Conservation (phyloP, 2,797 vertebrate genomes). For the Tachyglossus aculeatus region DNA sequence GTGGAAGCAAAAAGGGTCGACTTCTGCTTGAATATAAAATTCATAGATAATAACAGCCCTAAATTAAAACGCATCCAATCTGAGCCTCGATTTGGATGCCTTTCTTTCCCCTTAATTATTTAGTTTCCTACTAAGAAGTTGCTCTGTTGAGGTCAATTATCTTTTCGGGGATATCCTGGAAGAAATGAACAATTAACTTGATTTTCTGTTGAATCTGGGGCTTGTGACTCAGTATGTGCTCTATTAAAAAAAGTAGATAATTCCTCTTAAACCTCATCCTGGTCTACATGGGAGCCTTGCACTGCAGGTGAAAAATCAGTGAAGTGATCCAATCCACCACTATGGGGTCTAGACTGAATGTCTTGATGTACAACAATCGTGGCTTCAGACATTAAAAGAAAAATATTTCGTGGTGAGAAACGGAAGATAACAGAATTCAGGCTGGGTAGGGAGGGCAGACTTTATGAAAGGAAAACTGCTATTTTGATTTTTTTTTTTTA, state of each 20-base stretch:
- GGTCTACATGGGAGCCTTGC: conserved; percentile 62
- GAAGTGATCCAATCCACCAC: conserved; percentile 58
- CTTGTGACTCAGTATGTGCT: conserved; percentile 73
- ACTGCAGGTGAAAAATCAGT: conserved; percentile 65
- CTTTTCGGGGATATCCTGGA: conserved; percentile 76
- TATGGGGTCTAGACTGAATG: conserved; percentile 31
- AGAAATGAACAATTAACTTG: conserved; percentile 79
- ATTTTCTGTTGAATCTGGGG: conserved; percentile 80
- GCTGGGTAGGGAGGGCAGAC: conserved; percentile 38
- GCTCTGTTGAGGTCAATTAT: conserved; percentile 71
- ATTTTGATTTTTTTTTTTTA: conserved; percentile 51
- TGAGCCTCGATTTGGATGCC: conserved; percentile 58
- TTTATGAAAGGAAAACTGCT: conserved; percentile 53
- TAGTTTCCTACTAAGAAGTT: conserved; percentile 72
- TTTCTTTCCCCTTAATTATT: conserved; percentile 73
- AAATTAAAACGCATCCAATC: conserved; percentile 33
- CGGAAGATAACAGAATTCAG: conserved; percentile 48
- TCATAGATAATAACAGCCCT: too few species aligned
- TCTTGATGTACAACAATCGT: conserved; percentile 18
- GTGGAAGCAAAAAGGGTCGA: neutral
- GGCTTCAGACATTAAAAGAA: conserved; percentile 42
- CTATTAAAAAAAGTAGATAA: conserved; percentile 76
- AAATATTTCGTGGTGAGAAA: conserved; percentile 27
- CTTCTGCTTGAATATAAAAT: conserved; percentile 38
- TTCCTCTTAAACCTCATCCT: conserved; percentile 70